These are phyloP conservation scores for Psilanteris sp. DNA, from an alignment of 1,140 invertebrate genomes.

Conservation along the genomic window DNA sequence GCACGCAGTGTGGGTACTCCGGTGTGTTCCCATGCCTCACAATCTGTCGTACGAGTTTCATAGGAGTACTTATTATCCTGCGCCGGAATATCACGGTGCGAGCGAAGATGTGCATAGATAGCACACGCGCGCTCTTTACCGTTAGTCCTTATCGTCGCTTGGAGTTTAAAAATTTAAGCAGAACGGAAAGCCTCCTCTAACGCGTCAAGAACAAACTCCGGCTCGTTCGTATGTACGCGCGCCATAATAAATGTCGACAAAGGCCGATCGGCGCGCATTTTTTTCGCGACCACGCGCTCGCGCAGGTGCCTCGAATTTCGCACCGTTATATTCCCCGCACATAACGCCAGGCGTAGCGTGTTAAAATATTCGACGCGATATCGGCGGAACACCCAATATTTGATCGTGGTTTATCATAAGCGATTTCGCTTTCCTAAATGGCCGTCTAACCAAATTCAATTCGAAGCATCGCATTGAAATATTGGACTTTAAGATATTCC, in stretches of 20 bases:
- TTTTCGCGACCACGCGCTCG: slow-evolving; percentile 42
- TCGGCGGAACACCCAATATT: slow-evolving; percentile 29
- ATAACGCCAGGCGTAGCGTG: slow-evolving; percentile 30
- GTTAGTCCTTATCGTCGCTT: slow-evolving; percentile 63
- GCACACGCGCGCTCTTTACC: slow-evolving; percentile 65
- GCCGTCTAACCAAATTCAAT: slow-evolving; percentile 40
- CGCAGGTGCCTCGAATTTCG: slow-evolving; percentile 57
- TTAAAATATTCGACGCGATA: slow-evolving; percentile 36
- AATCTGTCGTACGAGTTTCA: slow-evolving; percentile 44
- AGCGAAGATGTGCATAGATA: slow-evolving; percentile 67
- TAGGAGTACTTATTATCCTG: slow-evolving; percentile 60
- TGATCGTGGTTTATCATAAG: slow-evolving; percentile 52
- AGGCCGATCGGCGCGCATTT: slow-evolving; percentile 47
- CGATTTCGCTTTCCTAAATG: slow-evolving; percentile 37
- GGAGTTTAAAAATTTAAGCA: slow-evolving; percentile 60
- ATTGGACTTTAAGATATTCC: slow-evolving; percentile 10
- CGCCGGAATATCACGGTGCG: slow-evolving; percentile 59
- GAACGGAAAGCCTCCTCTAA: slow-evolving; percentile 55
- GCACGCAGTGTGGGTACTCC: slow-evolving; percentile 60
- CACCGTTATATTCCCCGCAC: slow-evolving; percentile 51
- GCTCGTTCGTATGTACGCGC: slow-evolving; percentile 38
- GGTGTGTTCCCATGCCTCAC: slow-evolving; percentile 50
- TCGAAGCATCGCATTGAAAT: slow-evolving; percentile 7
- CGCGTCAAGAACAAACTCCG: slow-evolving; percentile 50
- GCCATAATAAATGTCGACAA: slow-evolving; percentile 59